phyloP scores from a whole-genome alignment of 2,113 vertebrate species.

The Hirundichthys speculiger region DNA sequence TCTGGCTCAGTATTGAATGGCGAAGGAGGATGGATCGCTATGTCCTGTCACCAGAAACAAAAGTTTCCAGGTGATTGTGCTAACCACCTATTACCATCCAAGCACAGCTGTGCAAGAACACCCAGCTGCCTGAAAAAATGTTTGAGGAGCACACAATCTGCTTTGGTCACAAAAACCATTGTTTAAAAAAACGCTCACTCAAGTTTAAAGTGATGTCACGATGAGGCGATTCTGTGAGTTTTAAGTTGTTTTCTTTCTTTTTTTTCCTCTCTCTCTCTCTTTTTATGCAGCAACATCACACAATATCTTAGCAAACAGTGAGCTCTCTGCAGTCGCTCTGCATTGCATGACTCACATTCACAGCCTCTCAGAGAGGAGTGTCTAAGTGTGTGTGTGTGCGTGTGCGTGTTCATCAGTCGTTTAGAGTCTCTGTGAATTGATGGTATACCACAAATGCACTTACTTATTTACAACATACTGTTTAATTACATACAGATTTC shows the following conservation, averaged over 20 bases:
- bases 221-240: background rate
- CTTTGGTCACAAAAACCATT: background rate
- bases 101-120: no score
- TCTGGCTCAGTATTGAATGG: no score
- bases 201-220: background rate
- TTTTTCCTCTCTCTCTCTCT: no score
- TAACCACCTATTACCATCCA: background rate
- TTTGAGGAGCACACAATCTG: no score
- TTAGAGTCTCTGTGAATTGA: background rate
- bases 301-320: constrained; percentile 17
- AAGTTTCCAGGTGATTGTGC: background rate
- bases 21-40: background rate
- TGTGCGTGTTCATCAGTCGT: background rate
- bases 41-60: background rate
- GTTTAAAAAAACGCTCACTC: no score
- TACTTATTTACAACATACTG: background rate
- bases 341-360: constrained; percentile 29
- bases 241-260: background rate
- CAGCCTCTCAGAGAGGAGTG: constrained; percentile 1
- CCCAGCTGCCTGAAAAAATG: no score
- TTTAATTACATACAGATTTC: background rate
- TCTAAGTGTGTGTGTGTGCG: background rate
- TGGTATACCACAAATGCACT: background rate
- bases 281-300: constrained; percentile 22
- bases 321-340: constrained; percentile 37